A percentile compares a stretch with the other conserved stretches of the same genome.
These are phyloP conservation scores for Amazona ochrocephala DNA, from an alignment of 2,797 vertebrate genomes.

Conservation along the genomic window DNA sequence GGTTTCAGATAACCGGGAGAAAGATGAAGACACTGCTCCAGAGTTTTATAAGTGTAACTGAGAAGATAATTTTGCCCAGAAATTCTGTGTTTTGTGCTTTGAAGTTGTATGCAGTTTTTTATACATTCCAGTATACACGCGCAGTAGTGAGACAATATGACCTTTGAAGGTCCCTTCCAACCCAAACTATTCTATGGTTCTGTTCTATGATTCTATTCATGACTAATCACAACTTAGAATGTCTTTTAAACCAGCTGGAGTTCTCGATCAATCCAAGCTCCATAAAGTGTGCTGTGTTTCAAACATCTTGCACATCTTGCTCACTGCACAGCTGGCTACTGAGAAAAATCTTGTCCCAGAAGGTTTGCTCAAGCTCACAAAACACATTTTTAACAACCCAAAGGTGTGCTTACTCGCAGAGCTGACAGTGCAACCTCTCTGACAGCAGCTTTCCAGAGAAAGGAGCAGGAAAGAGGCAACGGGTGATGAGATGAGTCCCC, in stretches of 20 bases:
- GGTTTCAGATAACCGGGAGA: not conserved
- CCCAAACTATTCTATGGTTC: not conserved
- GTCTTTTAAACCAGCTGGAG: not conserved
- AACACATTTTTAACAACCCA: slow-evolving; percentile 44
- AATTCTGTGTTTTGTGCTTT: not conserved
- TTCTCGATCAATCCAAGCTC: not conserved
- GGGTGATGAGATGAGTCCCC: not conserved
- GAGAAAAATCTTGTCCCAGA: slow-evolving; percentile 19
- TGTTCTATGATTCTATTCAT: not conserved
- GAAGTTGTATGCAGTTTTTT: not conserved
- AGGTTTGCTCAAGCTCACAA: not conserved
- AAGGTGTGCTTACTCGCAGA: slow-evolving; percentile 6
- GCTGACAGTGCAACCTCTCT: not conserved
- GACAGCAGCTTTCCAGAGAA: slow-evolving; percentile 12
- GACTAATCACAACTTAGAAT: not conserved
- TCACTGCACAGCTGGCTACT: slow-evolving; percentile 42
- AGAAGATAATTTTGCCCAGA: slow-evolving; percentile 9
- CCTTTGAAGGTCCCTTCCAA: not conserved
- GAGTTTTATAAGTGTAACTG: not conserved
- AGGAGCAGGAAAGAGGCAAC: not conserved
- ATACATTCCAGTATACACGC: not conserved
- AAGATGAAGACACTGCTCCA: not conserved
- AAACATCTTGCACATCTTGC: not conserved
- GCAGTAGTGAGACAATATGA: not conserved
- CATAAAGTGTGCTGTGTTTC: not conserved